These are phyloP conservation scores for Eunapius fragilis DNA, from an alignment of 37 sponge, comb jelly and placozoan species.

Conservation along the genomic window DNA sequence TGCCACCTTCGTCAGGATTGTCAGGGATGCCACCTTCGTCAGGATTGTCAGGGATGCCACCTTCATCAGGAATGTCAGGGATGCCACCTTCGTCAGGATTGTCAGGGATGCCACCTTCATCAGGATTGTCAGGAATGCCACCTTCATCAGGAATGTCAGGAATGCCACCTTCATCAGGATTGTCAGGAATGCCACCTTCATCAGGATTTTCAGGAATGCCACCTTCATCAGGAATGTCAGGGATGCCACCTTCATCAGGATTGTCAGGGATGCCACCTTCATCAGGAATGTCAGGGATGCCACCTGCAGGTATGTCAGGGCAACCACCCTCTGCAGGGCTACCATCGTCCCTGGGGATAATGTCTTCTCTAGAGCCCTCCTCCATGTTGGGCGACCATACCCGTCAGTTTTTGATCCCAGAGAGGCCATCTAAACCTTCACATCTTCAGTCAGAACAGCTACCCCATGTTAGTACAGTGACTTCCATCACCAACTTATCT, in stretches of 20 bases:
- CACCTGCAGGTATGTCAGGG: too few relatives aligned
- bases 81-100: neutral
- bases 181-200: neutral
- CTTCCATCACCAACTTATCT: too few relatives aligned
- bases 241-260: too few relatives aligned
- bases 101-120: neutral
- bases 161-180: neutral
- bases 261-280: too few relatives aligned
- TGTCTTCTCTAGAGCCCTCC: neutral
- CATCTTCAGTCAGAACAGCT: too few relatives aligned
- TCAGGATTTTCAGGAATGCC: too few relatives aligned
- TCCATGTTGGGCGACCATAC: neutral
- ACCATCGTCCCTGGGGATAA: too few relatives aligned
- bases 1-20: neutral
- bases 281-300: neutral
- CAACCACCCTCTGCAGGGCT: too few relatives aligned
- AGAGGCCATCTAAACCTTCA: too few relatives aligned
- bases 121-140: neutral
- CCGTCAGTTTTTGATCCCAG: too few relatives aligned
- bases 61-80: neutral
- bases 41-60: neutral
- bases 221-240: too few relatives aligned
- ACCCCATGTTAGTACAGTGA: too few relatives aligned
- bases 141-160: conserved; percentile 1
- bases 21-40: neutral